Conservation (phyloP, 1,140 invertebrate genomes). For the Popillia japonica region DNA sequence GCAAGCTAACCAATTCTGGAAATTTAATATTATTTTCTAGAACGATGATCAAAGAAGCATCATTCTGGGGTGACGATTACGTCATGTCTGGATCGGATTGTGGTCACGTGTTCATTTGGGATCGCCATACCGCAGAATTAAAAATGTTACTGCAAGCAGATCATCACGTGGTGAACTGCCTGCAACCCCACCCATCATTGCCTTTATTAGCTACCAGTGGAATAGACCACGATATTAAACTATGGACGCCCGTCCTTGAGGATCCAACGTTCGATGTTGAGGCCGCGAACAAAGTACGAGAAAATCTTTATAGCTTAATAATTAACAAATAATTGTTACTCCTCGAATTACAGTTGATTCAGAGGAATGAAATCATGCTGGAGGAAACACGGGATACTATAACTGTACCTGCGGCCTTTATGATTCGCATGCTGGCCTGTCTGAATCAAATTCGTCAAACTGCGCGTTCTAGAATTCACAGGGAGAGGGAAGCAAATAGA, state of each 20-base stretch:
- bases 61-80: constrained; percentile 86
- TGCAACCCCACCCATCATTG: constrained; percentile 84
- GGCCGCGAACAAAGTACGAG: constrained; percentile 74
- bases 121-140: constrained; percentile 70
- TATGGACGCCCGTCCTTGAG: constrained; percentile 78
- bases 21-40: constrained; percentile 61
- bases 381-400: constrained; percentile 90
- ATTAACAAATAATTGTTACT: background rate
- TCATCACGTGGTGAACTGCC: constrained; percentile 86
- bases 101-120: constrained; percentile 80
- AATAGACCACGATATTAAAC: constrained; percentile 90
- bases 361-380: constrained; percentile 85
- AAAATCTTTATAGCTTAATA: background rate
- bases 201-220: constrained; percentile 87
- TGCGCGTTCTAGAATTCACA: constrained; percentile 50
- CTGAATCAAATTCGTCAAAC: constrained; percentile 77
- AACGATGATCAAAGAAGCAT: constrained; percentile 90
- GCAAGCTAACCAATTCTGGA: too few relatives aligned
- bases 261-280: constrained; percentile 71
- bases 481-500: background rate
- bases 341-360: constrained; percentile 70
- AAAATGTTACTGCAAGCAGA: constrained; percentile 86
- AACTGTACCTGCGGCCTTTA: constrained; percentile 87
- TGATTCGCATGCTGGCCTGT: constrained; percentile 86
- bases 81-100: constrained; percentile 90